Evolutionary conservation across 2,797 vertebrate species (phyloP).

Genomic region (Esox lucius): DNA sequence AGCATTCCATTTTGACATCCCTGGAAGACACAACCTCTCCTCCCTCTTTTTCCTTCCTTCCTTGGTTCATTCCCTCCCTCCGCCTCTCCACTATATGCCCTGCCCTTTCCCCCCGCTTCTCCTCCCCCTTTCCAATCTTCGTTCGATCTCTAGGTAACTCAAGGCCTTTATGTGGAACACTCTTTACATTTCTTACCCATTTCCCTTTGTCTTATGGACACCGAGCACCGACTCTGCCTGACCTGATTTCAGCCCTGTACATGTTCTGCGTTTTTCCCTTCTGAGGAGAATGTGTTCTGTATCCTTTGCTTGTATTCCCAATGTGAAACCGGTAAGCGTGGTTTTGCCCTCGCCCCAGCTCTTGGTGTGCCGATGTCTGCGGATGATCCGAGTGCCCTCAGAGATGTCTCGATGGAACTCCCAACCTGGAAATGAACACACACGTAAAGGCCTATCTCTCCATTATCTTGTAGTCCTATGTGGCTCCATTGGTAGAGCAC

Average conservation of each 20-base stretch:
- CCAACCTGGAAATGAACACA: background rate
- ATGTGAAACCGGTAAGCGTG: background rate
- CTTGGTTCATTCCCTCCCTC: background rate
- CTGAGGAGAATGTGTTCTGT: background rate
- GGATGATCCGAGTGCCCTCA: background rate
- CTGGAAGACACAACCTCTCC: slow-evolving; percentile 2
- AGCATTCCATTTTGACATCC: slow-evolving; percentile 59
- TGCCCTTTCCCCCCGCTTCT: background rate
- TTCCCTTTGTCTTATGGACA: background rate
- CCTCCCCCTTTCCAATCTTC: background rate
- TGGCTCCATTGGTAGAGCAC: too few species aligned
- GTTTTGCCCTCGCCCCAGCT: background rate
- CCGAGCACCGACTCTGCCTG: background rate
- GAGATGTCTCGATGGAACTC: background rate
- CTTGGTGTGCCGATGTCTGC: background rate
- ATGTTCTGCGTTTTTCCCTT: background rate
- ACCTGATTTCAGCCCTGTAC: background rate
- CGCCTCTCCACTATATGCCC: background rate
- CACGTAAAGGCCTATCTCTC: background rate
- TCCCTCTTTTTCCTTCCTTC: background rate
- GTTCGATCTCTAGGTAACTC: background rate
- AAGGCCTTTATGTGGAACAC: background rate
- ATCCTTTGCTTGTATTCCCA: background rate
- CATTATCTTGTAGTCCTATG: too few species aligned
- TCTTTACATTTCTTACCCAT: background rate